A percentile compares a stretch with the other conserved stretches of the same genome.
Evolutionary conservation across 2,888 invertebrate species (phyloP).

Genomic region (Cheilosia soror): DNA sequence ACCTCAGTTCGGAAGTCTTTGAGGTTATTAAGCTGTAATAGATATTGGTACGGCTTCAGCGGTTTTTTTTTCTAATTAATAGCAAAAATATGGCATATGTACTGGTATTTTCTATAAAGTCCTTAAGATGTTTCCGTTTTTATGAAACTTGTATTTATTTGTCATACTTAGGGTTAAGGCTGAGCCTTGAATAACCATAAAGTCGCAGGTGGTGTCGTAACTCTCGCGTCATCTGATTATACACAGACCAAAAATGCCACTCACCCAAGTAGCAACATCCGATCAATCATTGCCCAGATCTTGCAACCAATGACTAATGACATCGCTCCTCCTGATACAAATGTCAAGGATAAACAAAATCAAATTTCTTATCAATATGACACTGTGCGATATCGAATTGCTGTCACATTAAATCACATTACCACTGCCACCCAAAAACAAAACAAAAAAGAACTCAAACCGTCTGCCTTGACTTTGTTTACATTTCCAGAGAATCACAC

Average conservation of each 20-base stretch:
- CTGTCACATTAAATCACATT: conserved; percentile 48
- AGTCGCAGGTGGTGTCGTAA: too few species aligned
- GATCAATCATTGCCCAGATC: background rate
- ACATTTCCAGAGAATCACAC: conserved; percentile 60
- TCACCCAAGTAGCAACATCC: background rate
- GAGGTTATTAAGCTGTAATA: too few species aligned
- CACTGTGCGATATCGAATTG: conserved; percentile 55
- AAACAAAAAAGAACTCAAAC: conserved; percentile 20
- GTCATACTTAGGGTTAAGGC: too few species aligned
- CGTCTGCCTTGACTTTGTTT: conserved; percentile 48
- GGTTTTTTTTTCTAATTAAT: too few species aligned
- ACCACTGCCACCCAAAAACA: conserved; percentile 29
- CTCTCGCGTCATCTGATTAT: too few species aligned
- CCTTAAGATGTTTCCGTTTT: too few species aligned
- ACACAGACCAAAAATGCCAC: background rate
- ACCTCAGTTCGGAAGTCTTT: too few species aligned
- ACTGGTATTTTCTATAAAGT: too few species aligned
- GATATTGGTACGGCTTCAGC: too few species aligned
- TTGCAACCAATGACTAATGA: background rate
- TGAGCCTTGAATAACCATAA: too few species aligned
- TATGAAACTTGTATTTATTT: too few species aligned
- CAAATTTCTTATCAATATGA: conserved; percentile 49
- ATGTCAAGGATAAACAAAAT: conserved; percentile 64
- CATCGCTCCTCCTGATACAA: conserved; percentile 6
- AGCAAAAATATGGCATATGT: too few species aligned